Evolutionary conservation across 2,888 invertebrate genomes (phyloP).

Genomic region (Chydorus sphaericus): DNA sequence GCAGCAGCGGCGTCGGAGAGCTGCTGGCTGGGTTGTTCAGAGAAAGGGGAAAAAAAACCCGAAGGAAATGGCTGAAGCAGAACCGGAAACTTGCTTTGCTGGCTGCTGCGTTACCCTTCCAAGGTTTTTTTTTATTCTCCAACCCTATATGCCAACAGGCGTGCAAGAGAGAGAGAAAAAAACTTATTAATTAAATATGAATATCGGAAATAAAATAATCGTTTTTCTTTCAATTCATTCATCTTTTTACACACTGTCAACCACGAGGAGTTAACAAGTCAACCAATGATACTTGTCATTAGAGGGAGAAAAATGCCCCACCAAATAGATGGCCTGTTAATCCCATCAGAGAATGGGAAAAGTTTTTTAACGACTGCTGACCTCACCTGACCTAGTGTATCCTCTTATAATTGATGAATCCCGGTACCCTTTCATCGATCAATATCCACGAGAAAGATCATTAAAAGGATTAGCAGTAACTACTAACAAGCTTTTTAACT

Average conservation of each 20-base stretch:
- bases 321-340: too few species aligned
- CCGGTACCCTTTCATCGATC: background rate
- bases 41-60: background rate
- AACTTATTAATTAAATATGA: background rate
- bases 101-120: background rate
- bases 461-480: conserved; percentile 1
- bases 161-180: background rate
- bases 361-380: background rate
- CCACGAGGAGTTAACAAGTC: background rate
- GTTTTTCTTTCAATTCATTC: too few species aligned
- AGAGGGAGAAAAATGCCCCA: too few species aligned
- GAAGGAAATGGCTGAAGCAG: conserved; percentile 7
- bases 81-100: background rate
- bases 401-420: conserved; percentile 1
- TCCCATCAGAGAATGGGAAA: background rate
- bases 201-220: background rate
- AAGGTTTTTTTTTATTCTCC: background rate
- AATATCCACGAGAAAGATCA: background rate
- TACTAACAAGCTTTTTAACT: conserved; percentile 5
- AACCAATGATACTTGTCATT: background rate
- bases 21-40: background rate
- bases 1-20: background rate
- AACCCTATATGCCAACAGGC: background rate
- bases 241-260: too few species aligned
- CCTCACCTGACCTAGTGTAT: background rate